Base-by-base conservation (phyloP, 2,113 vertebrate genomes). In the Phalacrocorax carbo region DNA sequence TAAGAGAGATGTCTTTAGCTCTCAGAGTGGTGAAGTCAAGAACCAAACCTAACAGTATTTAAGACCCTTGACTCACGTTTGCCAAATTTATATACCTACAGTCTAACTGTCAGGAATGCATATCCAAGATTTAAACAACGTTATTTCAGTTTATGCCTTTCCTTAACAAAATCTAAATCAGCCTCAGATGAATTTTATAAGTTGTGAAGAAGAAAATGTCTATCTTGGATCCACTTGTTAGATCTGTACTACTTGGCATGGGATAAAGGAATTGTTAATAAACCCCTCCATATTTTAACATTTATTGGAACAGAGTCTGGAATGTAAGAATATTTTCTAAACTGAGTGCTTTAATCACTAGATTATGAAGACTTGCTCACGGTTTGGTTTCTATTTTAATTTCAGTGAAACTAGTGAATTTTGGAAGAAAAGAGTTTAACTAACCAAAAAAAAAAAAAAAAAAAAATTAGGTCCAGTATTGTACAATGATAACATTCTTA, bases 1-100 rank as follows among this genome's bases (percentile, higher is more conserved):
- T 16, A 5, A 44, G 5, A 12, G 1, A 6, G 2, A 21, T 40
- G 1, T 40, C 57, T 46, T 75, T 58, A 49, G 46, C 3, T 6
- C 25, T 52, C 22, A n/a, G 13, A 57, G 8, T 15, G 27, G 8
- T 75, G 36, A 85, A 78, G 46, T 61, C 6, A 55, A 36, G 48
- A 66, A 49, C 9, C 2, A 36, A 82, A 27, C 0, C 3, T 51
- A 73, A 36, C 0, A 3, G 14, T 44, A 66, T 61, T 61, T 82
- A 32, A 18, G 6, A 44, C 13, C 13, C 17, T 54, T 44, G 23
- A 13, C 3, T 48, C 19, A 38, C 8, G 4, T 79, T 68, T 92
- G 52, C 32, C 18, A 34, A 30, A 48, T 84, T 71, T 78, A 18
- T 30, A 19, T 58, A 54, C 17, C 7, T 82, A 21, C 6, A 55